Evolutionary conservation across 2,113 vertebrate species (phyloP).

Genomic region (Bombycilla garrulus): DNA sequence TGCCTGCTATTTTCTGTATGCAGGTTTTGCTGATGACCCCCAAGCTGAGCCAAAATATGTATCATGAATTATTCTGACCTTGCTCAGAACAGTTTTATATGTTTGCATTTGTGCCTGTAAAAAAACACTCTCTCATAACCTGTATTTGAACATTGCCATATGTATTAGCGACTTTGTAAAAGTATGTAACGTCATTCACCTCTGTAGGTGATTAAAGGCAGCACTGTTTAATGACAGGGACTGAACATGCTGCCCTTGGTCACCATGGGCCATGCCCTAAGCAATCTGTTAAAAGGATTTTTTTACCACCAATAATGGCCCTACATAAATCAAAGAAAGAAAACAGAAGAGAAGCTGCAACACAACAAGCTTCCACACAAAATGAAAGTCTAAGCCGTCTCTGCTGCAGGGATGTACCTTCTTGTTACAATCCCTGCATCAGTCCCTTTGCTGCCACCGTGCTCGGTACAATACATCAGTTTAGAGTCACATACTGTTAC

Average conservation of each 20-base stretch:
- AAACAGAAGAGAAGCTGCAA: not conserved
- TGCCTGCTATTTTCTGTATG: not conserved
- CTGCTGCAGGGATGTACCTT: not conserved
- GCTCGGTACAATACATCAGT: not conserved
- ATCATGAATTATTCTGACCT: not conserved
- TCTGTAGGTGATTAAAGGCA: not conserved
- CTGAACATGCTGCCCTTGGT: not conserved
- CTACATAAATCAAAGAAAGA: not conserved
- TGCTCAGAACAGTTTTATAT: not conserved
- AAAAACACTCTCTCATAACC: not conserved
- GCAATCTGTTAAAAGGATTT: not conserved
- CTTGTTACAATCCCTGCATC: not conserved
- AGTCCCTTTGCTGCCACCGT: accelerated
- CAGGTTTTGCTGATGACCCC: not conserved
- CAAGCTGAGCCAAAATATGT: not conserved
- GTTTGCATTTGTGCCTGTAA: not conserved
- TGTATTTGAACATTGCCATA: not conserved
- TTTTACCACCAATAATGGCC: not conserved
- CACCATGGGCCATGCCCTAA: not conserved
- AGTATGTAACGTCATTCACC: not conserved
- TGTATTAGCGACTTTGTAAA: not conserved
- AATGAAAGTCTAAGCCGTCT: not conserved
- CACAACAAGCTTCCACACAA: not conserved
- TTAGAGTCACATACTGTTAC: not conserved
- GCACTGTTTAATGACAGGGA: not conserved